Evolutionary conservation across 2,113 vertebrate genomes (phyloP), one percentile per base, ranked within the genome.

Genomic region (Gopherus evgoodei): DNA sequence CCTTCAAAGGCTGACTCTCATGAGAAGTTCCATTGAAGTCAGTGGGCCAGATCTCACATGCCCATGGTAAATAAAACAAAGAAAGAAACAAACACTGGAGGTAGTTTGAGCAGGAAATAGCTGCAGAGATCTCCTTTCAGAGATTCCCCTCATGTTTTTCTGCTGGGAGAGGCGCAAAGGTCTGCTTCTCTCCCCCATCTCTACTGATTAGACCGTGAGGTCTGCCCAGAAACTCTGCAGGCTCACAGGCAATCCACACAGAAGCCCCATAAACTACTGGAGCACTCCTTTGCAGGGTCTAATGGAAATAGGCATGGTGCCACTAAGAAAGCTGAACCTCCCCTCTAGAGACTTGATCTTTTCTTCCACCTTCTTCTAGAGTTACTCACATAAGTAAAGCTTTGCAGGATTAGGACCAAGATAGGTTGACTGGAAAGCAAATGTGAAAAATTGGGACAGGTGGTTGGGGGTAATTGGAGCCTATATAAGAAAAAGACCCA

Each of bases 271-370:
- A 25, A 78, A 25, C 89, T 49, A 8, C 52, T 14, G 13, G n/a
- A 57, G 86, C 1, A 59, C 42, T 6, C 0, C 0, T 2, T 16
- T 56, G 2, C 49, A 3, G 83, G 24, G 21, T 81, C 83, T 25
- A 89, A 59, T 29, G 27, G 47, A 35, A 83, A 75, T 7, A 4
- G 16, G 52, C 56, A 29, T 7, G 5, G 84, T 93, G 59, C 49
- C 62, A 56, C 59, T 59, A 50, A 93, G 83, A 50, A 88, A 54
- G 21, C 27, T 42, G 86, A 50, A 69, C 27, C 21, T 53, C 9
- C 54, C 59, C 47, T 88, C 57, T 1, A 1, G 11, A 0, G 1
- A 1, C 6, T 57, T 22, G 35, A 42, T 4, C 6, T 31, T 0
- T 2, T 44, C 69, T 24, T 13, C 54, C 9, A 0, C 81, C 89